Evolutionary conservation across 1,140 invertebrate genomes (phyloP).

Genomic region (Marisa cornuarietis): DNA sequence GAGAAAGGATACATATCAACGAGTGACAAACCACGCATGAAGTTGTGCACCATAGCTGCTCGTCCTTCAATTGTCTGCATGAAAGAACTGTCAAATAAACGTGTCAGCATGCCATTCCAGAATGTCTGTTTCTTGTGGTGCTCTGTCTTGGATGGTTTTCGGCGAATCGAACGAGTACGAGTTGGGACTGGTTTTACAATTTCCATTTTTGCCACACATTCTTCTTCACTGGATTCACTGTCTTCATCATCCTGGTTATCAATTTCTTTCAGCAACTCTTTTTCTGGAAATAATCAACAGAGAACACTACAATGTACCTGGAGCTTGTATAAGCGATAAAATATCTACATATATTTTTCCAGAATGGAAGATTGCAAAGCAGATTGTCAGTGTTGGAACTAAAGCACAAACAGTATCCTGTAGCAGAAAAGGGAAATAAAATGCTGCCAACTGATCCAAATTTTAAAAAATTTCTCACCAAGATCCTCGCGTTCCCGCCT

Average conservation of each 20-base stretch:
- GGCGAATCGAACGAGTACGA: not conserved
- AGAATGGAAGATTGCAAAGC: too few relatives aligned
- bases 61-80: conserved; percentile 59
- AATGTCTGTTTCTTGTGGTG: conserved; percentile 33
- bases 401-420: too few relatives aligned
- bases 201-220: conserved; percentile 12
- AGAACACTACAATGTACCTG: too few relatives aligned
- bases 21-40: conserved; percentile 66
- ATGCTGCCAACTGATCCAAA: too few relatives aligned
- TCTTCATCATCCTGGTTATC: conserved; percentile 42
- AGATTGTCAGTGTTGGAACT: too few relatives aligned
- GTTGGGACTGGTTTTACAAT: not conserved
- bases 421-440: too few relatives aligned
- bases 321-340: too few relatives aligned
- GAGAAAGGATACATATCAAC: conserved; percentile 65
- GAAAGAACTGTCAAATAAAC: conserved; percentile 37
- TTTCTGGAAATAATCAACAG: conserved; percentile 24
- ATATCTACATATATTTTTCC: too few relatives aligned
- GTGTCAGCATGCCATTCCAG: conserved; percentile 37
- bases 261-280: conserved; percentile 42
- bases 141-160: not conserved
- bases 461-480: conserved; percentile 31
- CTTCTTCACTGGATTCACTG: conserved; percentile 42
- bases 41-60: conserved; percentile 68
- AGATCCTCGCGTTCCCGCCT: conserved; percentile 55